phyloP scores from a whole-genome alignment of 1,140 invertebrate species.

The Panulirus ornatus region DNA sequence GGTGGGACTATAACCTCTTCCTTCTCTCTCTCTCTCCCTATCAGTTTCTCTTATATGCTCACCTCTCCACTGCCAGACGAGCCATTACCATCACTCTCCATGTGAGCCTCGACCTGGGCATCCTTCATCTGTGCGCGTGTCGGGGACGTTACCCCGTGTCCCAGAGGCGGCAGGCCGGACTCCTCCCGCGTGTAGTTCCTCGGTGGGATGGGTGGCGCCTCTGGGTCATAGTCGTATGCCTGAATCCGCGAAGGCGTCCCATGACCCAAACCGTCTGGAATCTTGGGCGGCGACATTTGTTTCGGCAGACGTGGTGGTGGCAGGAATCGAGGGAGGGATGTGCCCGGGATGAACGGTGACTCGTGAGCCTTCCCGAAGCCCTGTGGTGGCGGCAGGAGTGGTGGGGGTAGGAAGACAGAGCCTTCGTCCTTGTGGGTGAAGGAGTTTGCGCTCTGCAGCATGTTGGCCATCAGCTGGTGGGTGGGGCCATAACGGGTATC shows the following conservation, averaged over 20 bases:
- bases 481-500: conserved; percentile 20
- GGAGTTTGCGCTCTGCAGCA: conserved; percentile 25
- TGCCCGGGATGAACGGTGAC: conserved; percentile 54
- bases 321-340: conserved; percentile 63
- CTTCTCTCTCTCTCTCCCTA: no score
- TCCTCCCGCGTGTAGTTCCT: conserved; percentile 66
- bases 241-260: conserved; percentile 34
- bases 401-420: conserved; percentile 34
- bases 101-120: conserved; percentile 53
- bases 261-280: background rate
- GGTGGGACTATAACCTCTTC: no score
- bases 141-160: background rate
- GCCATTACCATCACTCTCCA: conserved; percentile 28
- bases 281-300: background rate
- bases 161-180: conserved; percentile 39
- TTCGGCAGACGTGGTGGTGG: conserved; percentile 38
- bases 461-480: conserved; percentile 60
- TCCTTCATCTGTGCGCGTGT: conserved; percentile 30
- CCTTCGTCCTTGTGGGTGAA: conserved; percentile 18
- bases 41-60: no score
- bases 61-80: conserved; percentile 16
- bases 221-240: conserved; percentile 55
- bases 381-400: conserved; percentile 55
- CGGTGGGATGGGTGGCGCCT: conserved; percentile 60
- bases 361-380: conserved; percentile 49